Conservation (phyloP, 2,888 invertebrate genomes). For the Drosophila recens region DNA sequence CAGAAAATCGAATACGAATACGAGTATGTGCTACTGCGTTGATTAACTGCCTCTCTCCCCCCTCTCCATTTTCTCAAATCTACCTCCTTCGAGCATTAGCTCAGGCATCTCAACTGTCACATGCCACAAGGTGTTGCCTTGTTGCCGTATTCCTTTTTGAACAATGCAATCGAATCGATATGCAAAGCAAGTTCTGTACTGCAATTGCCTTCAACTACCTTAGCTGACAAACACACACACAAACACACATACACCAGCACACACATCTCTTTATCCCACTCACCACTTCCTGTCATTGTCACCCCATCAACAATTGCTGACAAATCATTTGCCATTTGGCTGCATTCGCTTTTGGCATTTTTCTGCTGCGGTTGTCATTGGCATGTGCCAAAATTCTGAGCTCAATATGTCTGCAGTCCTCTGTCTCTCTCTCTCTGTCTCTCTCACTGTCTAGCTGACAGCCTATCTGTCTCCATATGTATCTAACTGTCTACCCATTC, state of each 20-base stretch:
- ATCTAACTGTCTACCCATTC: slow-evolving; percentile 19
- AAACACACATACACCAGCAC: background rate
- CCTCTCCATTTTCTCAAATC: background rate
- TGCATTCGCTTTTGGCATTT: slow-evolving; percentile 66
- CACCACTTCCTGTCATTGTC: slow-evolving; percentile 32
- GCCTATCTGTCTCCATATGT: slow-evolving; percentile 25
- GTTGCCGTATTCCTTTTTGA: slow-evolving; percentile 22
- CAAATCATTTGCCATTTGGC: slow-evolving; percentile 80
- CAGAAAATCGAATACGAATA: slow-evolving; percentile 31
- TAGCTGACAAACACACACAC: slow-evolving; percentile 1
- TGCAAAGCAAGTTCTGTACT: slow-evolving; percentile 53
- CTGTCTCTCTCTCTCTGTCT: slow-evolving; percentile 16
- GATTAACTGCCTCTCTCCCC: slow-evolving; percentile 41
- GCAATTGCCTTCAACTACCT: slow-evolving; percentile 48
- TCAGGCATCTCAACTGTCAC: slow-evolving; percentile 2
- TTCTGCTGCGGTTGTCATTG: slow-evolving; percentile 75
- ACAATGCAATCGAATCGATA: slow-evolving; percentile 55
- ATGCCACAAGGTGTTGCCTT: slow-evolving; percentile 36
- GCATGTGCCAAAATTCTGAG: slow-evolving; percentile 76
- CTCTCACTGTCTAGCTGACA: slow-evolving; percentile 1
- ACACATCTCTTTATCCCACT: background rate
- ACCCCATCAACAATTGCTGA: slow-evolving; percentile 72
- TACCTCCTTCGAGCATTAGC: background rate
- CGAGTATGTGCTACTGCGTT: slow-evolving; percentile 15
- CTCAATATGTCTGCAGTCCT: slow-evolving; percentile 61